phyloP scores from a whole-genome alignment of 2,797 vertebrate genomes.

The Potorous gilbertii region DNA sequence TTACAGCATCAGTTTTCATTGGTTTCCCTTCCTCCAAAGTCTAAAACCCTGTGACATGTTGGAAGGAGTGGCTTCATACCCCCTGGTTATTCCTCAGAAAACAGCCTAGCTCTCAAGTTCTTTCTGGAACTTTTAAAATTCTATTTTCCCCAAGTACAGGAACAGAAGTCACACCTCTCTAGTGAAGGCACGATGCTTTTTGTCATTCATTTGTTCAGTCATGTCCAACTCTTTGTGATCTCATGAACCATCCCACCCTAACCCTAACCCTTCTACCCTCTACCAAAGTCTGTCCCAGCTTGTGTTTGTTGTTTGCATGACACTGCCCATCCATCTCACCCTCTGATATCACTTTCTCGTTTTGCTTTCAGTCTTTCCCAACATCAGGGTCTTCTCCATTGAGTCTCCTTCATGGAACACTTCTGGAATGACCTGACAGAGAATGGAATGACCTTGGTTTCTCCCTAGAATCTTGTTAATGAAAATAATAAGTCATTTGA shows the following conservation, averaged over 20 bases:
- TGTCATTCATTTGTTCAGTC: background rate
- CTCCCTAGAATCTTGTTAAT: background rate
- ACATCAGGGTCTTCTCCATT: background rate
- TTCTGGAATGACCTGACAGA: background rate
- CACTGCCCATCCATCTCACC: background rate
- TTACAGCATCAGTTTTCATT: conserved; percentile 40
- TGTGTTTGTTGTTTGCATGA: background rate
- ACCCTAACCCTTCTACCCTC: background rate
- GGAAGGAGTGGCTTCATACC: conserved; percentile 49
- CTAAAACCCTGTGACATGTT: background rate
- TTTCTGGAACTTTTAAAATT: background rate
- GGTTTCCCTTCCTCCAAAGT: conserved; percentile 32
- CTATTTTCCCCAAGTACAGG: background rate
- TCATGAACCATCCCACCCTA: background rate
- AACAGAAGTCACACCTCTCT: background rate
- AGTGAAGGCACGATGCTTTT: conserved; percentile 18
- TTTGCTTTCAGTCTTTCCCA: background rate
- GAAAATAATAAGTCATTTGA: background rate
- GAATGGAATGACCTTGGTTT: background rate
- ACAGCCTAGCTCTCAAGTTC: background rate
- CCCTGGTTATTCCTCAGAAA: background rate
- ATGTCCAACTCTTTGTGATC: background rate
- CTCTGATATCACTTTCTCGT: background rate
- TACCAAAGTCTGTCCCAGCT: background rate
- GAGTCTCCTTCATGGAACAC: background rate